Conservation (phyloP, 2,113 vertebrate genomes). For the Strix aluco region DNA sequence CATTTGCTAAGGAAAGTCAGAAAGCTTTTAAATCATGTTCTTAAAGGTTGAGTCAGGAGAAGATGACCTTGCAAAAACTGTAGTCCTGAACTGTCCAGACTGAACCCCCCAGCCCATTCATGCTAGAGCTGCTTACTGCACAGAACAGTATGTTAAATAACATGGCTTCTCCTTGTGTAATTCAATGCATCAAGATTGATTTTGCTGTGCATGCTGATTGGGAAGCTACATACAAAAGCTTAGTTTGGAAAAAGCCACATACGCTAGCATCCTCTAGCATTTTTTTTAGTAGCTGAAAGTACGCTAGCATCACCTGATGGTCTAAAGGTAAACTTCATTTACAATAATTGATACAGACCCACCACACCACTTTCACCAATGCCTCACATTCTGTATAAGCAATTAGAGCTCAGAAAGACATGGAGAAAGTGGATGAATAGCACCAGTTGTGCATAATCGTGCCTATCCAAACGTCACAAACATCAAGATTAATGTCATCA, state of each 20-base stretch:
- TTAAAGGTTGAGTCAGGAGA: slow-evolving; percentile 31
- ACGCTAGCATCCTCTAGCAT: background rate
- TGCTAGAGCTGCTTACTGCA: background rate
- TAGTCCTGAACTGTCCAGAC: background rate
- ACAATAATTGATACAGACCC: background rate
- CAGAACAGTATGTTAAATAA: background rate
- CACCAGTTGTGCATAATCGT: background rate
- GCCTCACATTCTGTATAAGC: background rate
- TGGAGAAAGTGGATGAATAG: background rate
- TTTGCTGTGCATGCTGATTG: background rate
- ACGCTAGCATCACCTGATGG: background rate
- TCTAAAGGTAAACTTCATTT: background rate
- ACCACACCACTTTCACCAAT: background rate
- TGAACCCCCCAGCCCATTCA: background rate
- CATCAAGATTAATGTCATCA: background rate
- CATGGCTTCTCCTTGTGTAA: background rate
- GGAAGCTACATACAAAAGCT: background rate
- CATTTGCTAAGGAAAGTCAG: slow-evolving; percentile 2
- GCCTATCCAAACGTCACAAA: background rate
- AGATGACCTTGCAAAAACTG: slow-evolving; percentile 31
- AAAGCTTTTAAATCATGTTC: slow-evolving; percentile 36
- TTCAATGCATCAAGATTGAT: background rate
- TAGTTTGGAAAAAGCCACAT: background rate
- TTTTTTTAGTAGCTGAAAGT: background rate
- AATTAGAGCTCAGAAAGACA: background rate